These are phyloP conservation scores for Rhagonycha lutea DNA, from an alignment of 2,888 invertebrate species.

Conservation along the genomic window DNA sequence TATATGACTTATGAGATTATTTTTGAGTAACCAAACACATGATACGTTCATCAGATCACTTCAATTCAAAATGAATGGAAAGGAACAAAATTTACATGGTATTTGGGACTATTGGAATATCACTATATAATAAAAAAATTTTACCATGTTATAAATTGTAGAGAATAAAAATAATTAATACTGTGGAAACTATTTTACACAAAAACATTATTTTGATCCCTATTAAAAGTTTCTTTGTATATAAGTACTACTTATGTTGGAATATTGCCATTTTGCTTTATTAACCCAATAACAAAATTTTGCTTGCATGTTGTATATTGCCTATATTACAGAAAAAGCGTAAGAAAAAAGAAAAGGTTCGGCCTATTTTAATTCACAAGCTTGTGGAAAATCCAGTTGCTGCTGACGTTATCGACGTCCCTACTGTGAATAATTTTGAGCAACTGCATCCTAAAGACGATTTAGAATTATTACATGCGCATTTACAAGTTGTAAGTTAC, in stretches of 20 bases:
- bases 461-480: conserved; percentile 59
- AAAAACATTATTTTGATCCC: neutral
- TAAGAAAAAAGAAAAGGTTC: conserved; percentile 71
- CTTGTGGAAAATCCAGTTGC: conserved; percentile 60
- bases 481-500: conserved; percentile 54
- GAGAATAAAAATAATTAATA: neutral
- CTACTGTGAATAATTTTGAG: conserved; percentile 74
- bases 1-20: too few relatives aligned
- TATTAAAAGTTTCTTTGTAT: neutral
- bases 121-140: too few relatives aligned
- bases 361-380: conserved; percentile 77
- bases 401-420: conserved; percentile 52
- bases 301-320: conserved; percentile 13
- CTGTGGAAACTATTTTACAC: neutral
- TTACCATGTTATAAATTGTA: neutral
- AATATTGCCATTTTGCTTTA: neutral
- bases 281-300: neutral
- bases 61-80: too few relatives aligned
- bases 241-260: too few relatives aligned
- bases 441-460: conserved; percentile 83
- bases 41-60: too few relatives aligned
- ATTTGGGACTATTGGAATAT: too few relatives aligned
- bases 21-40: too few relatives aligned
- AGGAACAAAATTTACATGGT: too few relatives aligned
- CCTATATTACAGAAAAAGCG: conserved; percentile 57